Evolutionary conservation across 2,113 vertebrate species (phyloP).

Genomic region (Centrocercus urophasianus): DNA sequence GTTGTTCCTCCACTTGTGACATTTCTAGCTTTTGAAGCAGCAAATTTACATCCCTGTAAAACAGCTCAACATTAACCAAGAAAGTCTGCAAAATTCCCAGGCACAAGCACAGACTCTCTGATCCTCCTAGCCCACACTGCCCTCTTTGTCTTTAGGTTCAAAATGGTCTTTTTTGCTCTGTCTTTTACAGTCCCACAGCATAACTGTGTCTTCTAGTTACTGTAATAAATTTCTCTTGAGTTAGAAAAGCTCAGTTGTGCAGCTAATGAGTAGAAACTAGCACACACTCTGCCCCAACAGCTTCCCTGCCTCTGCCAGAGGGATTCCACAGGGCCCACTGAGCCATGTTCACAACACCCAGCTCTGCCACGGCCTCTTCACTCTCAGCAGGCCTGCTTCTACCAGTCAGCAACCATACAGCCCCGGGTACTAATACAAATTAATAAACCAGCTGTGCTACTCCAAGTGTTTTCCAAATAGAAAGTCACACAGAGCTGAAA

Average conservation of each 20-base stretch:
- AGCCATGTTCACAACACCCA: not conserved
- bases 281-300: accelerated
- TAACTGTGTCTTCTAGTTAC: not conserved
- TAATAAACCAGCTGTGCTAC: not conserved
- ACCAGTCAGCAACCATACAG: not conserved
- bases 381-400: not conserved
- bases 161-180: not conserved
- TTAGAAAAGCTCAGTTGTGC: not conserved
- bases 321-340: not conserved
- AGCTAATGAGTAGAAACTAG: accelerated
- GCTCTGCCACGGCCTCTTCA: not conserved
- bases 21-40: not conserved
- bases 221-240: not conserved
- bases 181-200: not conserved
- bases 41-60: not conserved
- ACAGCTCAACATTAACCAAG: not conserved
- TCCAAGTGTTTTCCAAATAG: not conserved
- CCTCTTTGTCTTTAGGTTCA: not conserved
- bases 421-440: not conserved
- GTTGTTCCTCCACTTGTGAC: not conserved
- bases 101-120: not conserved
- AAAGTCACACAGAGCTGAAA: not conserved
- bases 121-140: accelerated
- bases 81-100: not conserved
- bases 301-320: not conserved